Percentiles rank a stretch among this genome's conserved stretches.
Conservation (phyloP, 1,140 invertebrate species). For the Ceratina australensis region DNA sequence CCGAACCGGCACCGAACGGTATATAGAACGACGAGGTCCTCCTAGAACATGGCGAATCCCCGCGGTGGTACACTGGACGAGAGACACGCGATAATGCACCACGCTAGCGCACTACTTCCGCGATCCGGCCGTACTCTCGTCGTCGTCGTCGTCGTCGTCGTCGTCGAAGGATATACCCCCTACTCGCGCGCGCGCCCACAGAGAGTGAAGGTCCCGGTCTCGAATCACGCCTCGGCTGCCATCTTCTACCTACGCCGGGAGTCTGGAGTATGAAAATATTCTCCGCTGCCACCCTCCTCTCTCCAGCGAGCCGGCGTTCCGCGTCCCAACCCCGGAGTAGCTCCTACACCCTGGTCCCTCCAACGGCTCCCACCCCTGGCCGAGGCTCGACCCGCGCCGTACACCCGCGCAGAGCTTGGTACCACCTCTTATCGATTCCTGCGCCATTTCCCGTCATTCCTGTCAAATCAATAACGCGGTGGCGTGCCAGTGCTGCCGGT, state of each 20-base stretch:
- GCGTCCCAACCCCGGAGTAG: slow-evolving; percentile 11
- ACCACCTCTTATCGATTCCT: slow-evolving; percentile 79
- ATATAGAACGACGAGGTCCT: slow-evolving; percentile 28
- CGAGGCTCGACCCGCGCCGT: slow-evolving; percentile 24
- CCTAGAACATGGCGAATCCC: slow-evolving; percentile 47
- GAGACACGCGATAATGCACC: slow-evolving; percentile 50
- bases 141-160: too few relatives aligned
- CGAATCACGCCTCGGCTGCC: slow-evolving; percentile 76
- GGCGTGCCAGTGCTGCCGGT: slow-evolving; percentile 11
- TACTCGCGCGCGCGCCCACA: slow-evolving; percentile 61
- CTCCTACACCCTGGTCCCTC: not conserved
- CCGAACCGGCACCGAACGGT: slow-evolving; percentile 35
- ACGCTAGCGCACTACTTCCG: slow-evolving; percentile 57
- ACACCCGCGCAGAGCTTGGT: slow-evolving; percentile 55
- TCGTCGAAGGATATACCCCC: slow-evolving; percentile 51
- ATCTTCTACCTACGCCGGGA: slow-evolving; percentile 78
- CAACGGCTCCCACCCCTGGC: slow-evolving; percentile 42
- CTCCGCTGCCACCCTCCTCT: slow-evolving; percentile 57
- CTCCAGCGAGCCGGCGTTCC: slow-evolving; percentile 46
- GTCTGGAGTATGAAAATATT: slow-evolving; percentile 79
- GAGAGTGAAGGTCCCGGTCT: slow-evolving; percentile 65
- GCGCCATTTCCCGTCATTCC: slow-evolving; percentile 78
- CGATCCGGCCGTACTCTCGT: slow-evolving; percentile 20
- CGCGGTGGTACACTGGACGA: slow-evolving; percentile 41
- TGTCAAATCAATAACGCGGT: slow-evolving; percentile 75